Conservation (phyloP, 2,888 invertebrate genomes). For the Augiades crinisus region DNA sequence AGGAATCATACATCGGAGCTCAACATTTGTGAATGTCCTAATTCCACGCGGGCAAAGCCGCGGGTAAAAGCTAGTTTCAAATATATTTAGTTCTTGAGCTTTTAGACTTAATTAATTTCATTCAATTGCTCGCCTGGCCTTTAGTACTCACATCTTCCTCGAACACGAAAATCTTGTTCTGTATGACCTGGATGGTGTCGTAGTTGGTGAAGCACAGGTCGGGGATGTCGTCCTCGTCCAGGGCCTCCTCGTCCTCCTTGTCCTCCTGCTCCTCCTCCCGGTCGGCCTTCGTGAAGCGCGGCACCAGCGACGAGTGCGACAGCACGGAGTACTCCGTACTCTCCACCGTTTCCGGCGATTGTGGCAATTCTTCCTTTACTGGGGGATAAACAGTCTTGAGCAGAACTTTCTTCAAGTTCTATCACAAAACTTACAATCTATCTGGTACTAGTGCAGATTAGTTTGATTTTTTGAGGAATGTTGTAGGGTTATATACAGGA, state of each 20-base stretch:
- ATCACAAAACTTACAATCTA: no score
- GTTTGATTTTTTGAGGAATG: no score
- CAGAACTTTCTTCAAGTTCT: no score
- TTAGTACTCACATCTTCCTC: slow-evolving; percentile 70
- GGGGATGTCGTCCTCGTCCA: slow-evolving; percentile 64
- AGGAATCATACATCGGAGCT: no score
- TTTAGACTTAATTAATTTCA: no score
- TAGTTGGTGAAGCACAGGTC: slow-evolving; percentile 85
- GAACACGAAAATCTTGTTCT: slow-evolving; percentile 66
- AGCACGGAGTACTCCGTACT: slow-evolving; percentile 38
- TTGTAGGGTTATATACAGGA: no score
- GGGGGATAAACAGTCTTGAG: background rate
- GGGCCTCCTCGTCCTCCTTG: slow-evolving; percentile 32
- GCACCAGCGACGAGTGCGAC: slow-evolving; percentile 44
- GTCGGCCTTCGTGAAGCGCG: slow-evolving; percentile 54
- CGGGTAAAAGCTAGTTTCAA: no score
- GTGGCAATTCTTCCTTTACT: slow-evolving; percentile 41
- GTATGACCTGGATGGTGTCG: slow-evolving; percentile 85
- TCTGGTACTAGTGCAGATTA: no score
- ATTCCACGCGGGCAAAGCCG: no score
- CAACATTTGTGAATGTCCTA: no score
- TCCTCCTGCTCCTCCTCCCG: slow-evolving; percentile 39
- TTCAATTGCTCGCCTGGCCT: no score
- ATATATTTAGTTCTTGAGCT: no score
- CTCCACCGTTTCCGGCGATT: slow-evolving; percentile 35